Base-by-base conservation (phyloP, 2,888 invertebrate species). In the Stenchaetothrips biformis region DNA sequence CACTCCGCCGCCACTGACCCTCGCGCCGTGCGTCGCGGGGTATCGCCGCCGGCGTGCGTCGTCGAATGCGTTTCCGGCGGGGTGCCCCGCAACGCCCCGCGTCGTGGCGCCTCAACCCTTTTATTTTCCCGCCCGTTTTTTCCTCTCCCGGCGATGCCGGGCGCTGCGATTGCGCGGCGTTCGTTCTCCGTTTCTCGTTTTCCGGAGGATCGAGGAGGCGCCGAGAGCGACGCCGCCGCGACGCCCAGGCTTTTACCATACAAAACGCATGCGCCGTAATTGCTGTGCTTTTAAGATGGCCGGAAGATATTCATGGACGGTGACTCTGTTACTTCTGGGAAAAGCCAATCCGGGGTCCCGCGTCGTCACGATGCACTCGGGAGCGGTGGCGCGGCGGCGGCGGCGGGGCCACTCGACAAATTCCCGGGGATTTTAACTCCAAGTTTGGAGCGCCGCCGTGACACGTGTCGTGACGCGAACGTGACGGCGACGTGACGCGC, bases 241-340 rank as follows among this genome's bases (percentile, higher is more conserved):
- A 1, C 37, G 37, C 37, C 37, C 37, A 37, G 37, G 67, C 67
- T 67, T 67, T 67, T 67, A 67, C 67, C 67, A 67, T 67, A 67
- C 67, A 67, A 67, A 67, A 67, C 67, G 67, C 67, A 67, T 67
- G 67, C 8, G n/a, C 21, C 67, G 67, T 67, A 67, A 67, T 67
- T 67, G 67, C 67, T 9, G 67, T 67, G 67, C 67, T 67, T 67
- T 67, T 67, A 67, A 67, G 67, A 67, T 67, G 67, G 67, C n/a
- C 67, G 67, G 67, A 67, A 67, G 67, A 67, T 67, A 67, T 18
- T 53, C 53, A 53, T n/a, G 21, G 67, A 21, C 67, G 67, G 67
- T 67, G 67, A 67, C 67, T 67, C 53, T 53, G 67, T 67, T 21
- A 67, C 67, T 67, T 67, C 67, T 67, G 67, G n/a, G n/a, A 67